These are phyloP conservation scores for Littorina saxatilis DNA, from an alignment of 1,140 invertebrate species.

Conservation along the genomic window DNA sequence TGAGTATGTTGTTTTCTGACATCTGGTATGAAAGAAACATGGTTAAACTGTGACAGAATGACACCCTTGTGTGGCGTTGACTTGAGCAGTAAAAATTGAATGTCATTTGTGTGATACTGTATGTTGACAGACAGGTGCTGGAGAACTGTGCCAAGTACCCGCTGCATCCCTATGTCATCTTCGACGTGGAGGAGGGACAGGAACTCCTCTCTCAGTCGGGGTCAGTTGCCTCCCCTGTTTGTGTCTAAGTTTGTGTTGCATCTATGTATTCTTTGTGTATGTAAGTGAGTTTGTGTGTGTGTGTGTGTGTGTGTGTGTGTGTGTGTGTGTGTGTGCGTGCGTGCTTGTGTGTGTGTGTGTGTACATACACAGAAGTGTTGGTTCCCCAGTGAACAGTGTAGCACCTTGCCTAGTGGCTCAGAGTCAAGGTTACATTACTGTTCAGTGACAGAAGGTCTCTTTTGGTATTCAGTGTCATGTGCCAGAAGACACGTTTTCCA, in stretches of 20 bases:
- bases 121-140: no score
- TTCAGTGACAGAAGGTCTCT: no score
- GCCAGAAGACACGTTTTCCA: no score
- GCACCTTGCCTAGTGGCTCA: no score
- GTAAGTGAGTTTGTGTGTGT: background rate
- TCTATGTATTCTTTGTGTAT: background rate
- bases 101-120: no score
- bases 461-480: no score
- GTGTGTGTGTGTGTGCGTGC: constrained; percentile 14
- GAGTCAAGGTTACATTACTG: no score
- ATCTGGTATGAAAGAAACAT: no score
- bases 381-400: background rate
- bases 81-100: no score
- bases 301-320: constrained; percentile 18
- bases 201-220: constrained; percentile 39
- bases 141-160: constrained; percentile 32
- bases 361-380: background rate
- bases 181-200: constrained; percentile 59
- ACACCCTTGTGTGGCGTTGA: no score
- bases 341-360: constrained; percentile 16
- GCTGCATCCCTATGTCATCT: constrained; percentile 64
- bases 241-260: background rate
- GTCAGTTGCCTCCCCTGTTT: constrained; percentile 11
- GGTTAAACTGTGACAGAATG: no score
- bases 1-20: no score